phyloP scores from a whole-genome alignment of 2,797 vertebrate species.

The Bufotes viridis region DNA sequence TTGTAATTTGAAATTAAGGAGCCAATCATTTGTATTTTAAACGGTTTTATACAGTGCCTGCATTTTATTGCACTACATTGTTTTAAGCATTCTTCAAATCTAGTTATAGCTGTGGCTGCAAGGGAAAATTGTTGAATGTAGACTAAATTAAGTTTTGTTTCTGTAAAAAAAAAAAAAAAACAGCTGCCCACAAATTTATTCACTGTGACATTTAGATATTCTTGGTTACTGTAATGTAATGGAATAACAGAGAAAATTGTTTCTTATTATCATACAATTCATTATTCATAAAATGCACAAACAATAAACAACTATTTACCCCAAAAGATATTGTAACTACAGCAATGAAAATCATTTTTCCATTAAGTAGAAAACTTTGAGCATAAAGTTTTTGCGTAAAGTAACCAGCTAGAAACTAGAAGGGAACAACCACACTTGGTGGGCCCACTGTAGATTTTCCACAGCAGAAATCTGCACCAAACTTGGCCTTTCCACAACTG shows the following conservation, averaged over 20 bases:
- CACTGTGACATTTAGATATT: slow-evolving; percentile 48
- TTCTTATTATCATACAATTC: slow-evolving; percentile 49
- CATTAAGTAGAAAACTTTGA: not conserved
- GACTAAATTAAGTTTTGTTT: slow-evolving; percentile 56
- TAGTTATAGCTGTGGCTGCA: slow-evolving; percentile 43
- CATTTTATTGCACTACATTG: slow-evolving; percentile 43
- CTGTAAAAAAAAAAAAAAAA: slow-evolving; percentile 47
- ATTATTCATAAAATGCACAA: slow-evolving; percentile 29
- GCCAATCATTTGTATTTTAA: slow-evolving; percentile 41
- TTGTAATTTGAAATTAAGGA: slow-evolving; percentile 13
- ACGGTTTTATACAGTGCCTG: slow-evolving; percentile 13
- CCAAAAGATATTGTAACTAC: slow-evolving; percentile 7
- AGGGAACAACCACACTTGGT: too few species aligned
- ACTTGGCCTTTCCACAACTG: too few species aligned
- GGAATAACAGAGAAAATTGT: slow-evolving; percentile 35
- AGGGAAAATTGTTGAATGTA: slow-evolving; percentile 47
- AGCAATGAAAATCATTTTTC: not conserved
- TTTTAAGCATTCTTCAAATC: slow-evolving; percentile 48
- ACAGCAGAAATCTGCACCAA: too few species aligned
- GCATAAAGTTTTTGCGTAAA: not conserved
- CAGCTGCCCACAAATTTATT: slow-evolving; percentile 44
- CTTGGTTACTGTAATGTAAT: slow-evolving; percentile 46
- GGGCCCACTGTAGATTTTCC: too few species aligned
- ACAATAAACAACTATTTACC: slow-evolving; percentile 17
- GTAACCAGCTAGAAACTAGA: not conserved